Evolutionary conservation across 2,113 vertebrate species (phyloP).

Genomic region (Carollia perspicillata): DNA sequence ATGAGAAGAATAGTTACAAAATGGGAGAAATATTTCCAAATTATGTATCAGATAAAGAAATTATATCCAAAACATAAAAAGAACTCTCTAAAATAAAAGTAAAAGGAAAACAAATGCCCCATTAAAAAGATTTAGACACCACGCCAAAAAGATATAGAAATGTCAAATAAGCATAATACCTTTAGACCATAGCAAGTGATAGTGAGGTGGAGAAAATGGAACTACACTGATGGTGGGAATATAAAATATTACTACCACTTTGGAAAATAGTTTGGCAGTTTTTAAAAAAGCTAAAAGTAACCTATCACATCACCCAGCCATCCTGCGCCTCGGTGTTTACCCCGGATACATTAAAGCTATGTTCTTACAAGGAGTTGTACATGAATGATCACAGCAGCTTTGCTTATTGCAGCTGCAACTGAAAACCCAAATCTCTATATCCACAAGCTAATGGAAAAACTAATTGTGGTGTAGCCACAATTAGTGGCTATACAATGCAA

Average conservation of each 20-base stretch:
- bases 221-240: background rate
- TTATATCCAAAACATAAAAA: background rate
- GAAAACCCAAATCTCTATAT: background rate
- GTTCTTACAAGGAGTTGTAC: background rate
- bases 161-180: background rate
- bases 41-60: background rate
- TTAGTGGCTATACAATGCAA: background rate
- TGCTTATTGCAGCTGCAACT: background rate
- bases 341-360: background rate
- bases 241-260: background rate
- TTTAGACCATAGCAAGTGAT: background rate
- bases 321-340: background rate
- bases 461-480: background rate
- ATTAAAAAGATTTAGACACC: background rate
- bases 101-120: background rate
- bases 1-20: background rate
- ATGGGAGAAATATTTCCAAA: background rate
- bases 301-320: background rate
- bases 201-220: background rate
- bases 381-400: background rate
- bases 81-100: background rate
- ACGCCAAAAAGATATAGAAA: background rate
- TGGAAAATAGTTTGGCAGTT: background rate
- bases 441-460: background rate
- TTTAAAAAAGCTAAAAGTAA: slow-evolving; percentile 7